Conservation (phyloP, 2,888 invertebrate species). For the Aphrophora alni region DNA sequence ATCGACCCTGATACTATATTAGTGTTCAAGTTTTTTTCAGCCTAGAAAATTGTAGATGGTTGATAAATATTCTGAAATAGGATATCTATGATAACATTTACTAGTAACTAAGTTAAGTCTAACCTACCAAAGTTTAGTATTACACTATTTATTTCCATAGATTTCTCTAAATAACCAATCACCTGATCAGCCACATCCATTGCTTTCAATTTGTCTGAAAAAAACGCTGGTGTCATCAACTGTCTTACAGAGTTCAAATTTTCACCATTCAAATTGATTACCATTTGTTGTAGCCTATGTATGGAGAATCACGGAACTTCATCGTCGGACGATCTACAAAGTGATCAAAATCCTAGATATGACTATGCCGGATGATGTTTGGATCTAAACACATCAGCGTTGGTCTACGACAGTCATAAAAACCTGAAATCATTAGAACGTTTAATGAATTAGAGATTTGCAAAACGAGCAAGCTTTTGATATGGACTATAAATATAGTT, state of each 20-base stretch:
- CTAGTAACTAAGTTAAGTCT: no score
- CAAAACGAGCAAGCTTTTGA: no score
- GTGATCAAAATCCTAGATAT: no score
- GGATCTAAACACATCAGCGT: no score
- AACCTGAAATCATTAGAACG: slow-evolving; percentile 58
- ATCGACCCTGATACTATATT: no score
- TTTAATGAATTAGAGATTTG: no score
- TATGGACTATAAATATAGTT: no score
- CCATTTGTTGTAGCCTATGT: slow-evolving; percentile 58
- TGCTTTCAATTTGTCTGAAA: slow-evolving; percentile 62
- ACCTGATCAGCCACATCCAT: slow-evolving; percentile 63
- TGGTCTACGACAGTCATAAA: slow-evolving; percentile 63
- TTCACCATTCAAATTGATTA: slow-evolving; percentile 60
- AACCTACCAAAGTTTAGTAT: not conserved
- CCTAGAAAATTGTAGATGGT: no score
- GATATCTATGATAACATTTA: no score
- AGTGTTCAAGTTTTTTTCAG: no score
- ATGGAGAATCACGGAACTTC: slow-evolving; percentile 57
- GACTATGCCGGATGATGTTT: slow-evolving; percentile 64
- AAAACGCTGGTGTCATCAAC: slow-evolving; percentile 63
- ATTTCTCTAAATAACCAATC: slow-evolving; percentile 54
- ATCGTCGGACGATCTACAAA: slow-evolving; percentile 61
- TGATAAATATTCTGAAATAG: no score
- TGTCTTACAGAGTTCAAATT: slow-evolving; percentile 56
- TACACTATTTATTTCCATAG: not conserved